These are phyloP conservation scores for Alethe diademata DNA, from an alignment of 2,113 vertebrate genomes.

Conservation along the genomic window DNA sequence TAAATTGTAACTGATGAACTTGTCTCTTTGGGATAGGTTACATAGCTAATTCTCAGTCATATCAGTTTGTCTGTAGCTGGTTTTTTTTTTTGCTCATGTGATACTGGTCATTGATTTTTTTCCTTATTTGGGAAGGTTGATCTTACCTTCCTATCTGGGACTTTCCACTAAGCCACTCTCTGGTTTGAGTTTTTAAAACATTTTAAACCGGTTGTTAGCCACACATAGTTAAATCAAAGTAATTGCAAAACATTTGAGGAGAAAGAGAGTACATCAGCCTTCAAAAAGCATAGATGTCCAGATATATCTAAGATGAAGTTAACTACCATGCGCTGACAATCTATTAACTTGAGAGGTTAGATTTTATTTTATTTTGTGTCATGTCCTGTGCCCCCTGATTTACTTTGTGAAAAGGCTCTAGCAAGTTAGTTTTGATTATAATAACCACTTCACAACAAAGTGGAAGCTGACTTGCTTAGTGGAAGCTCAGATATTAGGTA, in stretches of 20 bases:
- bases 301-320: not conserved
- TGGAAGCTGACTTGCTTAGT: not conserved
- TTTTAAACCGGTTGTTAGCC: not conserved
- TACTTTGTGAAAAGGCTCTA: not conserved
- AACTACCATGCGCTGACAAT: not conserved
- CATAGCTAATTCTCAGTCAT: not conserved
- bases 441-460: not conserved
- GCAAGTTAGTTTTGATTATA: not conserved
- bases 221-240: not conserved
- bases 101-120: not conserved
- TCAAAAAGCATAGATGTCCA: not conserved
- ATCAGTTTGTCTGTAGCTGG: not conserved
- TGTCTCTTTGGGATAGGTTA: not conserved
- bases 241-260: not conserved
- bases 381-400: rapidly evolving
- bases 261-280: not conserved
- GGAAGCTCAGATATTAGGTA: not conserved
- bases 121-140: not conserved
- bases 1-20: not conserved
- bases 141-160: not conserved
- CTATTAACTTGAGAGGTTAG: not conserved
- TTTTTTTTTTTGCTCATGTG: not conserved
- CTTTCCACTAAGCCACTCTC: not conserved
- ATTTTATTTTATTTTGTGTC: not conserved
- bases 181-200: not conserved